Evolutionary conservation across 2,888 invertebrate genomes (phyloP), one percentile per base, ranked within the genome.

Genomic region (Epinotia nisella): DNA sequence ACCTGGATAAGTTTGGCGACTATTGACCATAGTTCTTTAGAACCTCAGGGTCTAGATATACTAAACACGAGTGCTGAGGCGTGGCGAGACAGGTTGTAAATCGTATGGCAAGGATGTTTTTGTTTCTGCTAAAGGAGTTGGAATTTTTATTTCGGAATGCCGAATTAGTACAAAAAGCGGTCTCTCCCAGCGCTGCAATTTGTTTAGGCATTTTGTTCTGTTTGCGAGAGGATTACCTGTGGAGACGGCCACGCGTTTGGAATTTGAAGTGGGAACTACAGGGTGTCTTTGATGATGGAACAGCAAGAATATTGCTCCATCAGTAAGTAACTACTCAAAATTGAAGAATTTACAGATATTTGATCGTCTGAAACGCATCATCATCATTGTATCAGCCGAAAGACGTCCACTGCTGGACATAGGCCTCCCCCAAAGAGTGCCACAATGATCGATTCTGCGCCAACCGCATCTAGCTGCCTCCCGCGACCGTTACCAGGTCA

Each of bases 61-160:
- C 49, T 49, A n/a, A n/a, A n/a, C n/a, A n/a, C n/a, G n/a, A 5
- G 15, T n/a, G 5, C 7, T n/a, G n/a, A 49, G n/a, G 49, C 49
- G 49, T 49, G 49, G 15, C 1, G 15, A n/a, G n/a, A 15, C n/a
- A 49, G n/a, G n/a, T 49, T n/a, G n/a, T 49, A n/a, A 49, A 49
- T 4, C 49, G 13, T 7, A n/a, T n/a, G 7, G 49, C 49, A 79
- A 82, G 84, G 82, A 84, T 85, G 83, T 90, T 91, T 90, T 90
- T 89, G 85, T 81, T 75, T 74, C 86, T 86, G 80, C 85, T 85
- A 89, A 92, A 87, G 91, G 92, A 90, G 90, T 85, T 81, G 93
- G 93, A 89, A 93, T 93, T 89, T 93, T 93, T 93, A 93, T 93
- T 93, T 92, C 90, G 93, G 93, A 88, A 93, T 93, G 93, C 93